Base-by-base conservation (phyloP, 2,888 invertebrate species). In the Spodoptera littoralis region DNA sequence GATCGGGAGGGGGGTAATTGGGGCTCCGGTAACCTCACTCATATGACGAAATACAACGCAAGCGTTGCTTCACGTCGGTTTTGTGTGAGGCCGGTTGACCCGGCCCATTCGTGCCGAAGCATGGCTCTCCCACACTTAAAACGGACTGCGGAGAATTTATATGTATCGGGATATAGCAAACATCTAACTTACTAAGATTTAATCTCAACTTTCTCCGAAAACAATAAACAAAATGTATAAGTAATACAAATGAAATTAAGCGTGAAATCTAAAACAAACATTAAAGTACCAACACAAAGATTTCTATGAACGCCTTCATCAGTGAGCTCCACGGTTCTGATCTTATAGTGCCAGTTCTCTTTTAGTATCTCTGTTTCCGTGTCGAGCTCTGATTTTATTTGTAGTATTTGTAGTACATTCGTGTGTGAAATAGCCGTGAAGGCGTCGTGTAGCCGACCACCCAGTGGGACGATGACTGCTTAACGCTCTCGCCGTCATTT, bases 401-500 rank as follows among this genome's bases (percentile, higher is more conserved):
- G 51, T 61, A 22, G 60, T 90, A 90, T 92, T 91, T 90, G 90
- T 90, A 84, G 85, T 86, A 83, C 83, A 84, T 82, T 79, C 81
- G 82, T 73, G 87, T 87, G 89, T 92, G 91, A 92, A 92, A 92
- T 91, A 89, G 86, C 88, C 93, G 90, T 90, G 85, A 89, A 91
- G 87, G 86, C 90, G 90, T 86, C 89, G 86, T 83, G 82, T 74
- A 72, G 83, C 71, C 87, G 93, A 89, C 93, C 94, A 94, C 94
- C 94, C 94, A 94, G 89, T 64, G 93, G 80, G 94, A 84, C 83
- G 91, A 81, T 88, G 93, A 92, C 91, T 92, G 92, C 86, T 87
- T 92, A 92, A 92, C 92, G 91, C 91, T 88, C 80, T 79, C 81
- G 89, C 85, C 88, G 92, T 93, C 93, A 94, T 92, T 90, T 90